phyloP scores from a whole-genome alignment of 64 coral and sea anemone species.

The Acropora tenuis region DNA sequence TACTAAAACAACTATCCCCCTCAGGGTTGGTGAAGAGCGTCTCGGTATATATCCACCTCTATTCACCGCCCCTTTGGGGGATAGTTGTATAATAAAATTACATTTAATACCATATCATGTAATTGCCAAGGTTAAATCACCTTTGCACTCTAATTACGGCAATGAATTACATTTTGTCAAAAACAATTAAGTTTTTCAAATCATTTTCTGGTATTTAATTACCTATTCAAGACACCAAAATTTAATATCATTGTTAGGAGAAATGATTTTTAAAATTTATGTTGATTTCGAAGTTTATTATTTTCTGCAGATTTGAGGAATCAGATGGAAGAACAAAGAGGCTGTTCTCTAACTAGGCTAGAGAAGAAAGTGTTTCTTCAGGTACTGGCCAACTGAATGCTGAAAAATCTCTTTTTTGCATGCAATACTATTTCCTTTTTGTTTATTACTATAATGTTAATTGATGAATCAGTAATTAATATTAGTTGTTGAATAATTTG shows the following conservation, averaged over 20 bases:
- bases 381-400: slow-evolving; percentile 29
- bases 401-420: neutral
- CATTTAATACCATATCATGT: neutral
- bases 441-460: neutral
- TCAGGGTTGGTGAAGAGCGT: no score
- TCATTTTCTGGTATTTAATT: neutral
- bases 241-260: no score
- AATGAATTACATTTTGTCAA: neutral
- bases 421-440: neutral
- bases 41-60: no score
- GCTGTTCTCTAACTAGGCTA: slow-evolving; percentile 56
- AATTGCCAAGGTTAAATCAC: neutral
- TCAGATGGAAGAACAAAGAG: slow-evolving; percentile 86
- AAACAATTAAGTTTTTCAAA: neutral
- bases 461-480: no score
- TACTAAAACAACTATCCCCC: no score
- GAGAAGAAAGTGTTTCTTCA: slow-evolving; percentile 85
- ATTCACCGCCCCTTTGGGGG: no score
- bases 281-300: neutral
- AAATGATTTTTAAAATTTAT: neutral
- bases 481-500: no score
- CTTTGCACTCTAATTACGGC: neutral
- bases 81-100: neutral
- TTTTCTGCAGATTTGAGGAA: slow-evolving; percentile 58
- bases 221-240: no score